Base-by-base conservation (phyloP, 2,113 vertebrate genomes). In the Tragelaphus buxtoni region DNA sequence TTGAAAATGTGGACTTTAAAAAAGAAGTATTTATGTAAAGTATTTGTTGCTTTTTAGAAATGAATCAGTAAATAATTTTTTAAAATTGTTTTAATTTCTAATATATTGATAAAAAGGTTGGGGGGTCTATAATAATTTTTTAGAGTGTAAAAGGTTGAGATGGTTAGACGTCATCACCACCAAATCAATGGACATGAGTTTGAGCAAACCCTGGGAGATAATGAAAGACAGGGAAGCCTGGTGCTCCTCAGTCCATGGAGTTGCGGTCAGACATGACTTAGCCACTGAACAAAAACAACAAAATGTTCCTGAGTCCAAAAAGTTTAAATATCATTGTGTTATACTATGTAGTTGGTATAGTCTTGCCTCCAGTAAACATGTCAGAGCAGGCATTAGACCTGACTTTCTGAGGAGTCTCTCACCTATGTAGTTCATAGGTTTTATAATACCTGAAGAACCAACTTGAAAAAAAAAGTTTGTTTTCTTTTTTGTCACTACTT, bases 401-500 rank as follows among this genome's bases (percentile, higher is more conserved):
- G 16, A 28, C 26, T 74, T 80, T 61, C 51, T 20, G 18, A 80
- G 16, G 6, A 55, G 12, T 7, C 47, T 92, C 72, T 76, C 47
- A 60, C 12, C 39, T 14, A 10, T 0, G 32, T 16, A 79, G 60
- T 20, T n/a, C 83, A 39, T 74, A 79, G 65, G 4, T 69, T 74
- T 85, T 26, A 84, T 13, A 42, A 30, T 56, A 20, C 24, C 20
- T 65, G 3, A 72, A 18, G 35, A 32, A 86, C 3, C 53, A 55
- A 18, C 8, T 0, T 7, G 42, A 58, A 83, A 81, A 72, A 83
- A 69, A 42, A 42, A 6, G 20, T 49, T 6, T 18, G 16, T 16
- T 26, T 84, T 88, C 22, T 22, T 86, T 72, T 49, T 39, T 35
- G 51, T 18, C 28, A 53, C 7, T n/a, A 95, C 99, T 99, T 98